Evolutionary conservation across 2,113 vertebrate species (phyloP).

Genomic region (Nothobranchius furzeri): DNA sequence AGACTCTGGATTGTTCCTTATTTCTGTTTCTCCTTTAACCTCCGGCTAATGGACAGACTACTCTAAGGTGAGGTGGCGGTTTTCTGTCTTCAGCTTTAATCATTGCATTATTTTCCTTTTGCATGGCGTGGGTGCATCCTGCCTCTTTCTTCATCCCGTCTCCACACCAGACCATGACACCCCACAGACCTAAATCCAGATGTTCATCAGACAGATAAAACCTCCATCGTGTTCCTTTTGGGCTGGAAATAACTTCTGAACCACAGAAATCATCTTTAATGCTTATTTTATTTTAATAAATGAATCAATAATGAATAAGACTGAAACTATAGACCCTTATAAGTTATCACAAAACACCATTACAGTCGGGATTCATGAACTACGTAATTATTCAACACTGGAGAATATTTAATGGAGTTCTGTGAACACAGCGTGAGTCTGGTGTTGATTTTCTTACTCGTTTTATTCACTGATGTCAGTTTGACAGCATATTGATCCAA

Average conservation of each 20-base stretch:
- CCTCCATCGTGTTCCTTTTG: constrained; percentile 63
- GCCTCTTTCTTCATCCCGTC: constrained; percentile 11
- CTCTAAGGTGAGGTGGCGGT: constrained; percentile 89
- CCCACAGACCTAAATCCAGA: not conserved
- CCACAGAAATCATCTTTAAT: constrained; percentile 58
- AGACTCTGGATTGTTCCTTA: constrained; percentile 58
- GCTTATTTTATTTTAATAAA: constrained; percentile 60
- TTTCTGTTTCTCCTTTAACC: constrained; percentile 79
- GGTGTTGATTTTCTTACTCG: not conserved
- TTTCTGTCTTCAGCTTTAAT: not conserved
- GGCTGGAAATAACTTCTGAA: constrained; percentile 27
- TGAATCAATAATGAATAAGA: constrained; percentile 36
- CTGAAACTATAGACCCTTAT: constrained; percentile 37
- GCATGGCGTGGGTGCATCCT: constrained; percentile 3
- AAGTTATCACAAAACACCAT: constrained; percentile 56
- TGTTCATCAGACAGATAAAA: constrained; percentile 37
- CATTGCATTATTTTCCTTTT: not conserved
- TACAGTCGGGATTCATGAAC: constrained; percentile 53
- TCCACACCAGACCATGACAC: too few relatives aligned
- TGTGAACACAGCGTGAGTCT: constrained; percentile 18
- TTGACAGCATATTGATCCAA: not conserved
- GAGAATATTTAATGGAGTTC: constrained; percentile 37
- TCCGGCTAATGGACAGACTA: constrained; percentile 91
- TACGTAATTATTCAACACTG: constrained; percentile 44
- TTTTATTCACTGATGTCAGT: not conserved